A percentile compares a stretch with the other conserved stretches of the same genome.
phyloP scores from a whole-genome alignment of 1,140 invertebrate genomes.

The Polypedilum pembai region DNA sequence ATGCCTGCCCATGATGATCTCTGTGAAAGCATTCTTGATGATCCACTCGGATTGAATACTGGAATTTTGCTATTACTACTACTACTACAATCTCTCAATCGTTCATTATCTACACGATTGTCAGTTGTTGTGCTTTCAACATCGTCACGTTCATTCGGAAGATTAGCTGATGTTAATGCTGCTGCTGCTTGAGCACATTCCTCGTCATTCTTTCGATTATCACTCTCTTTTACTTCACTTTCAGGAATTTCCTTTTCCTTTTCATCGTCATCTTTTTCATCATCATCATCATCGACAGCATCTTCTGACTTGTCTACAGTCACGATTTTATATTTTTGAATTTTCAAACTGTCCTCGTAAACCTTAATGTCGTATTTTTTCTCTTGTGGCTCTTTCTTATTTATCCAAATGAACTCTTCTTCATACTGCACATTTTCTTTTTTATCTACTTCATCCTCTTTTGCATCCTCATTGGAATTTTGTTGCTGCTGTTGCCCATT shows the following conservation, averaged over 20 bases:
- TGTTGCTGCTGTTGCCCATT: constrained; percentile 22
- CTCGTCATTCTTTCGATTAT: constrained; percentile 32
- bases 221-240: constrained; percentile 37
- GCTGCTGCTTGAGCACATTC: constrained; percentile 30
- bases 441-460: background rate
- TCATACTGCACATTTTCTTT: constrained; percentile 24
- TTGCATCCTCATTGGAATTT: background rate
- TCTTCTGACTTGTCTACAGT: constrained; percentile 29
- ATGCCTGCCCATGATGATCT: constrained; percentile 51
- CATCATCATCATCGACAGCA: constrained; percentile 10
- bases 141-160: background rate
- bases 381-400: constrained; percentile 23
- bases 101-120: constrained; percentile 39
- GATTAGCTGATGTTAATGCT: background rate
- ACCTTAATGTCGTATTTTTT: constrained; percentile 22
- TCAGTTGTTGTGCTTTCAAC: constrained; percentile 36
- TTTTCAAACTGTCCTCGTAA: constrained; percentile 24
- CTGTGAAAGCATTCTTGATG: constrained; percentile 44
- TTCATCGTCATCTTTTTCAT: constrained; percentile 27
- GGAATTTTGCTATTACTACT: constrained; percentile 40
- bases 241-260: constrained; percentile 30
- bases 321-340: constrained; percentile 30
- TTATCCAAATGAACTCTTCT: background rate
- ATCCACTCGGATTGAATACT: constrained; percentile 35
- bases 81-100: constrained; percentile 39